These are phyloP conservation scores for Apostichopus leukothele DNA, from an alignment of 53 echinoderm and acorn worm species.

Conservation along the genomic window DNA sequence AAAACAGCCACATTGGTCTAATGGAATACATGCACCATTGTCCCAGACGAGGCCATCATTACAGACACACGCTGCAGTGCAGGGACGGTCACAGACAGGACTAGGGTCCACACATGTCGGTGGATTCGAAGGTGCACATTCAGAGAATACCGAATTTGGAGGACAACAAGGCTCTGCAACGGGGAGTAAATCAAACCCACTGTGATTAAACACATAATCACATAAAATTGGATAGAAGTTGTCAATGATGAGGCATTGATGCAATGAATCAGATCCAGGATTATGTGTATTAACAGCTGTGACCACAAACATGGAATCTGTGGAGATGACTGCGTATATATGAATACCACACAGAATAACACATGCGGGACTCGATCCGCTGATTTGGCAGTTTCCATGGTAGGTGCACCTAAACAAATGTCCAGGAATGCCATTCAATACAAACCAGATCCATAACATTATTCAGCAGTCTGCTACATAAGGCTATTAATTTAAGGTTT, in stretches of 20 bases:
- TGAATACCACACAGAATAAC: neutral
- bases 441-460: too few species aligned
- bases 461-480: too few species aligned
- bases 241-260: too few species aligned
- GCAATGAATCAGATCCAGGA: too few species aligned
- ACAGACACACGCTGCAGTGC: slow-evolving; percentile 31
- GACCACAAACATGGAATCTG: too few species aligned
- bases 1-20: slow-evolving; percentile 38
- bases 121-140: slow-evolving; percentile 16
- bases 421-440: too few species aligned
- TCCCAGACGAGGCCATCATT: slow-evolving; percentile 33
- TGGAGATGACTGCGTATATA: too few species aligned
- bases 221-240: too few species aligned
- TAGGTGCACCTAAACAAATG: too few species aligned
- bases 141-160: slow-evolving; percentile 3
- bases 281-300: too few species aligned
- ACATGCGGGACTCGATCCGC: neutral
- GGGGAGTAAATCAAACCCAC: neutral
- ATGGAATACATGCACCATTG: slow-evolving; percentile 30
- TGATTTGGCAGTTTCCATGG: too few species aligned
- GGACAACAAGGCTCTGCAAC: slow-evolving; percentile 12
- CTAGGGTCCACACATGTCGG: slow-evolving; percentile 16
- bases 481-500: too few species aligned
- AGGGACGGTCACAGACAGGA: slow-evolving; percentile 10
- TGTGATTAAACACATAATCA: neutral